Evolutionary conservation across 2,888 invertebrate species (phyloP), one percentile per base, ranked within the genome.

Genomic region (Hydropsyche betteni): DNA sequence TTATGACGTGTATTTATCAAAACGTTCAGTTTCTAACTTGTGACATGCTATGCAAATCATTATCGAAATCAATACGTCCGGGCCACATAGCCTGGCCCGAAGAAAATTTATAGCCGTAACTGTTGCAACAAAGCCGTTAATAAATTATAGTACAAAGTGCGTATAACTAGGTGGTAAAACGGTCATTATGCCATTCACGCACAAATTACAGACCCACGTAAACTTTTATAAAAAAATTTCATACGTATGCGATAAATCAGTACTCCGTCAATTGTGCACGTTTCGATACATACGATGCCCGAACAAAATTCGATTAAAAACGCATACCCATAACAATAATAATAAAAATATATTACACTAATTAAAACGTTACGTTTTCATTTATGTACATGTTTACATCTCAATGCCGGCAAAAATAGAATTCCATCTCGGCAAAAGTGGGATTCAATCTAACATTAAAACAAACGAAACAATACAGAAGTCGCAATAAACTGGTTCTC

Each of bases 71-170:
- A 24, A 24, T 24, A 24, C 14, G 24, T 58, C 24, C 24, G 16
- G 16, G 24, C 4, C 8, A 8, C 24, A 8, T 8, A 24, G 24
- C 8, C 58, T 6, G 58, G 16, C 58, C 24, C 16, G 58, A 8
- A 16, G 16, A 58, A 58, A 58, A 58, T 58, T 58, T 58, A 58
- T 58, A 58, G 24, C 58, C 24, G 58, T 58, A 58, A 58, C 58
- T 58, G 58, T 58, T 58, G 58, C 58, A 58, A 58, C 58, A 58
- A 58, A 16, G 58, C 58, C 58, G 58, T 58, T 58, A 58, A 58
- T 58, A 58, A 58, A 58, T 58, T 58, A 58, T 24, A 58, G 24
- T 16, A 16, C 24, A 58, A 58, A 58, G 58, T 58, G 58, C 24
- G 58, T 58, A 58, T 58, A 58, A 58, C 58, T 58, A 58, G 58